Percentiles rank a stretch among this genome's conserved stretches.
Evolutionary conservation across 2,888 invertebrate species (phyloP).

Genomic region (Himalopsyche tibetana): DNA sequence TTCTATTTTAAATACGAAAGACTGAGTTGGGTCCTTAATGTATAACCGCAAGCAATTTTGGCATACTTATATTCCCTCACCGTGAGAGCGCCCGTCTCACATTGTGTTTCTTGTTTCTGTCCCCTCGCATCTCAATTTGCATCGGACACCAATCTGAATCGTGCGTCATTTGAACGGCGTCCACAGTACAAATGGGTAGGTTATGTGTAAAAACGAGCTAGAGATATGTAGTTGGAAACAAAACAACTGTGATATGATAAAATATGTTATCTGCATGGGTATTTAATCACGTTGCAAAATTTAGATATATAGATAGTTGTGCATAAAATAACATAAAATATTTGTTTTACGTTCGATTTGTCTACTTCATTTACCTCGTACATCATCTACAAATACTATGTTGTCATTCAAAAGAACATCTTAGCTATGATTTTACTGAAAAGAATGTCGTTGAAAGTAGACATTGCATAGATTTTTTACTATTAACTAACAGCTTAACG

Average conservation of each 20-base stretch:
- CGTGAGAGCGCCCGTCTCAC: constrained; percentile 28
- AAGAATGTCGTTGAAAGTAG: neutral
- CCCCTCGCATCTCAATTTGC: constrained; percentile 50
- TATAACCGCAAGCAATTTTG: neutral
- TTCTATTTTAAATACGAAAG: neutral
- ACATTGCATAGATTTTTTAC: neutral
- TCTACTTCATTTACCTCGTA: neutral
- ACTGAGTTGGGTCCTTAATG: neutral
- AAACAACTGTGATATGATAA: neutral
- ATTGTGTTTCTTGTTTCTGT: constrained; percentile 54
- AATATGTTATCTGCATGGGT: constrained; percentile 12
- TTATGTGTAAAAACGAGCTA: constrained; percentile 45
- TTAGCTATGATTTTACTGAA: neutral
- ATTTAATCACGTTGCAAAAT: neutral
- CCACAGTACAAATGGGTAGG: constrained; percentile 65
- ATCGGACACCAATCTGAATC: constrained; percentile 31
- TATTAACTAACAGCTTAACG: too few relatives aligned
- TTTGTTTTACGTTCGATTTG: neutral
- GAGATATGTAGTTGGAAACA: neutral
- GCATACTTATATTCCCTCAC: constrained; percentile 3
- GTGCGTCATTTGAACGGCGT: constrained; percentile 45
- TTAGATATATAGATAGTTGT: neutral
- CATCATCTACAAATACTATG: neutral
- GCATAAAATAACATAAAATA: neutral
- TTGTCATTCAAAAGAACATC: neutral